These are phyloP conservation scores for Papilio helenus DNA, from an alignment of 1,140 invertebrate species.

Conservation along the genomic window DNA sequence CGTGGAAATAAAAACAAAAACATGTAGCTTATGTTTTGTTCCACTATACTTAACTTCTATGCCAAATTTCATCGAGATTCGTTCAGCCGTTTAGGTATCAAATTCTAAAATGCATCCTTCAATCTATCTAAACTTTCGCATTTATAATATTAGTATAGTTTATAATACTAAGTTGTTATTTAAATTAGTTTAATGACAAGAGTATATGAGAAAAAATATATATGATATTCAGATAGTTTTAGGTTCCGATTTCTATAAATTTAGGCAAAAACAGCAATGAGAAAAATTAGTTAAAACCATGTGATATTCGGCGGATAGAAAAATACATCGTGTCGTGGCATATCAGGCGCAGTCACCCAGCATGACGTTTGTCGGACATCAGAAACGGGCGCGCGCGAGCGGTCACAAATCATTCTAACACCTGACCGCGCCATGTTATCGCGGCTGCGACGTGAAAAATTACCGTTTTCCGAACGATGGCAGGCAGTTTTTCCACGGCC, in stretches of 20 bases:
- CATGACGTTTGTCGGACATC: conserved; percentile 59
- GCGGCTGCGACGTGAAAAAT: conserved; percentile 75
- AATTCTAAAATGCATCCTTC: too few species aligned
- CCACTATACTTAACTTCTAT: too few species aligned
- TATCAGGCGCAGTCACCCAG: conserved; percentile 29
- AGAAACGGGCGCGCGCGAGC: conserved; percentile 47
- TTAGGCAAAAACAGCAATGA: background rate
- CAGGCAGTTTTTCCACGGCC: conserved; percentile 66
- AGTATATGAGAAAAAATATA: too few species aligned
- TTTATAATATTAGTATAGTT: too few species aligned
- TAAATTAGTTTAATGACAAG: too few species aligned
- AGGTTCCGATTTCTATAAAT: background rate
- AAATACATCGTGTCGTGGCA: background rate
- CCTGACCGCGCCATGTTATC: conserved; percentile 74
- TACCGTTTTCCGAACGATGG: conserved; percentile 62
- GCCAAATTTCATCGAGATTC: too few species aligned
- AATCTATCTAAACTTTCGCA: too few species aligned
- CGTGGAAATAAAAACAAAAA: too few species aligned
- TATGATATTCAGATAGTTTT: too few species aligned
- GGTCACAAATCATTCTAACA: conserved; percentile 79
- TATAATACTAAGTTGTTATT: too few species aligned
- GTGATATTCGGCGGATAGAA: background rate
- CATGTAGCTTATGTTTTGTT: too few species aligned
- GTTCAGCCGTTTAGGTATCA: too few species aligned
- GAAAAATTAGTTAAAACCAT: background rate